A percentile compares a stretch with the other conserved stretches of the same genome.
phyloP scores from a whole-genome alignment of 2,797 vertebrate species.

The Diplodus puntazzo region DNA sequence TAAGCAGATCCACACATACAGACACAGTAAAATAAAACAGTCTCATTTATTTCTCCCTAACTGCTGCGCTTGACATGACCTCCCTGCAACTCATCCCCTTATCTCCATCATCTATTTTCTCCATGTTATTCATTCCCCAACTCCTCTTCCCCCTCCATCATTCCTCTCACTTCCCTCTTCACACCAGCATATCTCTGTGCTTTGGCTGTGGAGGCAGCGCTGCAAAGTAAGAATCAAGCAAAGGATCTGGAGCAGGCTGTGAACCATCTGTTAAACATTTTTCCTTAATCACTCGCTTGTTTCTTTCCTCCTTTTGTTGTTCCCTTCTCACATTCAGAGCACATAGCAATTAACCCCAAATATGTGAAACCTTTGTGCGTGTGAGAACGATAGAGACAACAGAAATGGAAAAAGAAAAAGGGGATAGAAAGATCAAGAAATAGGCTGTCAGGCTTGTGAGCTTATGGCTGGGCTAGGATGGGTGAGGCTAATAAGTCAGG shows the following conservation, averaged over 20 bases:
- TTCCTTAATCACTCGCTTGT: conserved; percentile 84
- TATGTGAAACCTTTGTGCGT: conserved; percentile 59
- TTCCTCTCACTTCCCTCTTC: conserved; percentile 21
- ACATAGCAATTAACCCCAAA: conserved; percentile 73
- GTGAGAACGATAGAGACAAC: conserved; percentile 39
- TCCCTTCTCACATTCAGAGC: conserved; percentile 74
- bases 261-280: conserved; percentile 87
- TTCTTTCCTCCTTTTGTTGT: conserved; percentile 81
- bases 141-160: conserved; percentile 16
- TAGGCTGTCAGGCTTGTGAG: conserved; percentile 20
- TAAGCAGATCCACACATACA: not conserved
- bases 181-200: conserved; percentile 33
- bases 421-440: conserved; percentile 49
- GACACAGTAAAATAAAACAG: conserved; percentile 9
- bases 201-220: conserved; percentile 37
- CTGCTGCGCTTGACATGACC: conserved; percentile 7
- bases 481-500: conserved; percentile 72
- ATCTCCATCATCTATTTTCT: conserved; percentile 40
- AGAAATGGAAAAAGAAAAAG: conserved; percentile 30
- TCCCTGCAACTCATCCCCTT: conserved; percentile 18
- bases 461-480: conserved; percentile 46
- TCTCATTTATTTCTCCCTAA: conserved; percentile 4
- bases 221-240: conserved; percentile 54
- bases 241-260: conserved; percentile 72
- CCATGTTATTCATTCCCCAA: conserved; percentile 2